Evolutionary conservation across 2,888 invertebrate species (phyloP).

Genomic region (Cyclophora albipunctata): DNA sequence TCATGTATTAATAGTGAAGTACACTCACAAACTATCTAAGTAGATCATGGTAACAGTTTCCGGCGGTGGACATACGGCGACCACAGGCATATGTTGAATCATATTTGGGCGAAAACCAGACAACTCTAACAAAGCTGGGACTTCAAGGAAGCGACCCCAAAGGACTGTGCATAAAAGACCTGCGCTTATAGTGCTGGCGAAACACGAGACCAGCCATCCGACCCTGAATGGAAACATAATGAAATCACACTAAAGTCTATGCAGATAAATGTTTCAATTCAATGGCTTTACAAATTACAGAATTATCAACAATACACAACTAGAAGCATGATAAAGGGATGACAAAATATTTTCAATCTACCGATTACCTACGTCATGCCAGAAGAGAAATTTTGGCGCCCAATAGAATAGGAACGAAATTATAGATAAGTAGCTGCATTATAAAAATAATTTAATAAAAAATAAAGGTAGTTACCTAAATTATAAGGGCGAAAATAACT

Average conservation of each 20-base stretch:
- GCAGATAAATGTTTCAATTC: too few species aligned
- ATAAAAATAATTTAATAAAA: not conserved
- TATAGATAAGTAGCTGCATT: too few species aligned
- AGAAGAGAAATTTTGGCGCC: too few species aligned
- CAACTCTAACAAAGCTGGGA: constrained; percentile 48
- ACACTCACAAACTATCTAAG: not conserved
- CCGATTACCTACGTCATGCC: too few species aligned
- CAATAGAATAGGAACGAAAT: too few species aligned
- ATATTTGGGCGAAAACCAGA: constrained; percentile 20
- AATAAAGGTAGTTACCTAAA: too few species aligned
- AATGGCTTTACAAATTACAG: too few species aligned
- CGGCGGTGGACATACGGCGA: constrained; percentile 43
- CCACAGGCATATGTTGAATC: constrained; percentile 28
- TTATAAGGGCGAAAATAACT: too few species aligned
- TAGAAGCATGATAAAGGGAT: too few species aligned
- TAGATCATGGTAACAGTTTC: constrained; percentile 32
- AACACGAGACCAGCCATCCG: constrained; percentile 48
- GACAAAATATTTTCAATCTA: too few species aligned
- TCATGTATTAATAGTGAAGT: not conserved
- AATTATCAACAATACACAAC: too few species aligned
- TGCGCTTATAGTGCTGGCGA: constrained; percentile 50
- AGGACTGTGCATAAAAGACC: constrained; percentile 51
- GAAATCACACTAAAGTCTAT: too few species aligned
- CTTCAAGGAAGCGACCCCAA: constrained; percentile 52
- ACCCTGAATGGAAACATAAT: constrained; percentile 23